These are phyloP conservation scores for Drosophila subpulchrella DNA, from an alignment of 1,140 invertebrate species.

Conservation along the genomic window DNA sequence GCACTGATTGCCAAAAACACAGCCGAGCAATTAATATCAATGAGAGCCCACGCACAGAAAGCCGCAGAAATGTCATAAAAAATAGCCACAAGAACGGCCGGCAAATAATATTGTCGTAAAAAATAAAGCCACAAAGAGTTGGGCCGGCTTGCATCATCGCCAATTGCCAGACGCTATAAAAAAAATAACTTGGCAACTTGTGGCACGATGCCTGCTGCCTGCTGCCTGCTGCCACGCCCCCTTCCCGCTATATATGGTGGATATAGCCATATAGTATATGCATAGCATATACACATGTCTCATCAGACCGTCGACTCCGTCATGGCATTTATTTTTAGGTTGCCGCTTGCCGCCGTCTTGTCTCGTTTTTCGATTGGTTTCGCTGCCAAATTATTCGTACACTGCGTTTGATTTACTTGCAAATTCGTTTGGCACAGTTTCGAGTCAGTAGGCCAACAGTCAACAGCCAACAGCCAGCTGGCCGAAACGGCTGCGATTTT, in stretches of 20 bases:
- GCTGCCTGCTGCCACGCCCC: conserved; percentile 30
- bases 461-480: conserved; percentile 22
- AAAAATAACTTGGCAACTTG: conserved; percentile 41
- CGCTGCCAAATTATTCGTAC: conserved; percentile 48
- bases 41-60: conserved; percentile 43
- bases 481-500: conserved; percentile 34
- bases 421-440: conserved; percentile 48
- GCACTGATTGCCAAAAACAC: conserved; percentile 32
- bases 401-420: conserved; percentile 45
- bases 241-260: conserved; percentile 6
- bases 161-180: conserved; percentile 49
- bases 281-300: conserved; percentile 18
- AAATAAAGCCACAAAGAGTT: conserved; percentile 35
- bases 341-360: conserved; percentile 39
- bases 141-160: conserved; percentile 42
- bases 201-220: conserved; percentile 30
- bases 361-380: conserved; percentile 50
- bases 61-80: conserved; percentile 38
- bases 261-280: background rate
- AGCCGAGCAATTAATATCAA: conserved; percentile 48
- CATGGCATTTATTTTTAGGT: conserved; percentile 48
- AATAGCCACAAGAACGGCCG: conserved; percentile 41
- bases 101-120: conserved; percentile 45
- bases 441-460: conserved; percentile 40
- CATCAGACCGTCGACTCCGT: conserved; percentile 31